phyloP scores from a whole-genome alignment of 1,140 invertebrate species.

The Ooceraea biroi region DNA sequence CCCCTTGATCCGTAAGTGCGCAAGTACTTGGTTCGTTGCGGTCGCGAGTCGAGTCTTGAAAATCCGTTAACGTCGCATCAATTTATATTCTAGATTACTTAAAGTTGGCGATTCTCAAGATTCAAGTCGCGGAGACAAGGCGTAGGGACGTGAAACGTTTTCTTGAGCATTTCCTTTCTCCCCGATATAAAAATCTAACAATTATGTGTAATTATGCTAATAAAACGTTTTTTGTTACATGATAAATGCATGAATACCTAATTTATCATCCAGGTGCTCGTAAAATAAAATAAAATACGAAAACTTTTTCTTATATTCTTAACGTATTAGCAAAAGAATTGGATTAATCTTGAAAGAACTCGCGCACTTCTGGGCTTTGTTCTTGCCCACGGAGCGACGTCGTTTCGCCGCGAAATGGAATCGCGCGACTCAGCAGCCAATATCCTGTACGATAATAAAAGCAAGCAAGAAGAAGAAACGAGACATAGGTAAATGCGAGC shows the following conservation, averaged over 20 bases:
- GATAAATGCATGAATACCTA: too few species aligned
- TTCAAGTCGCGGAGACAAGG: neutral
- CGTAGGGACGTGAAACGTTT: neutral
- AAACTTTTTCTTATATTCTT: neutral
- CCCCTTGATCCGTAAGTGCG: neutral
- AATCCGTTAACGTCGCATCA: neutral
- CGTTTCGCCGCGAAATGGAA: slow-evolving; percentile 2
- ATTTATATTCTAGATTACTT: slow-evolving; percentile 8
- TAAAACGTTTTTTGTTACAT: too few species aligned
- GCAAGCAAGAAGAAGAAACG: slow-evolving; percentile 5
- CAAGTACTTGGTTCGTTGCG: neutral
- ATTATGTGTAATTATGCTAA: too few species aligned
- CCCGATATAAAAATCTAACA: neutral
- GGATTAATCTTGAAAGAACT: neutral
- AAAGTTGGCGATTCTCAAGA: neutral
- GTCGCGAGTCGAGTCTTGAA: neutral
- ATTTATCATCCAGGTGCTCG: neutral
- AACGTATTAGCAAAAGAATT: neutral
- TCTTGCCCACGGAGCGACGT: slow-evolving; percentile 12
- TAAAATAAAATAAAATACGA: neutral
- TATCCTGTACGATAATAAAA: neutral
- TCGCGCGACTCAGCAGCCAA: neutral
- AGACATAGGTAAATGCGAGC: too few species aligned
- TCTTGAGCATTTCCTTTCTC: too few species aligned
- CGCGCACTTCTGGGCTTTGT: neutral